phyloP scores from a whole-genome alignment of 2,113 vertebrate genomes.

The Cebidichthys violaceus region DNA sequence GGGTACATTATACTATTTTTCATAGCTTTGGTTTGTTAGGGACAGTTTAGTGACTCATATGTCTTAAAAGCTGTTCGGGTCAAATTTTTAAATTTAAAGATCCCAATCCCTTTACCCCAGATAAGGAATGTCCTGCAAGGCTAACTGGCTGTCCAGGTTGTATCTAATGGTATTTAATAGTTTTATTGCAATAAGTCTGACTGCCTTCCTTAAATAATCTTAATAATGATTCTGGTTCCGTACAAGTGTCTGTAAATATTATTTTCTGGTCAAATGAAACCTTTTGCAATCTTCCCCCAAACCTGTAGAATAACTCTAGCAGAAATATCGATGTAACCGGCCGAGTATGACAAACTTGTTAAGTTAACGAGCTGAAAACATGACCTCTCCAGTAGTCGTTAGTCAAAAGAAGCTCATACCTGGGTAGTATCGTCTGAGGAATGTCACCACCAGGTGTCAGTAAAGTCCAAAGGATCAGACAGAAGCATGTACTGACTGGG shows the following conservation, averaged over 20 bases:
- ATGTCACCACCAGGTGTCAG: constrained; percentile 64
- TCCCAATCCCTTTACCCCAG: not conserved
- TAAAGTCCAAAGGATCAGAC: constrained; percentile 10
- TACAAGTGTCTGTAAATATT: not conserved
- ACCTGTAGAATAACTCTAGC: not conserved
- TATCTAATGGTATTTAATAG: not conserved
- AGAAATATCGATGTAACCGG: not conserved
- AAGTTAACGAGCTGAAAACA: not conserved
- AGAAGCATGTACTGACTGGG: too few relatives aligned
- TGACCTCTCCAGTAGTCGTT: not conserved
- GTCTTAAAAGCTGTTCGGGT: not conserved
- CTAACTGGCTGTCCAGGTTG: not conserved
- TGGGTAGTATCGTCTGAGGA: not conserved
- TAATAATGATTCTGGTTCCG: not conserved
- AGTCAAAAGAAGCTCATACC: not conserved
- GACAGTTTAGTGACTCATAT: not conserved
- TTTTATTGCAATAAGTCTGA: not conserved
- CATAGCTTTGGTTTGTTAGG: not conserved
- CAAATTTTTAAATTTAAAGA: too few relatives aligned
- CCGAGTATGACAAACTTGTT: not conserved
- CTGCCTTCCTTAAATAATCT: not conserved
- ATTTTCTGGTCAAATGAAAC: not conserved
- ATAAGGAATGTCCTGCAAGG: too few relatives aligned
- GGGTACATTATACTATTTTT: not conserved
- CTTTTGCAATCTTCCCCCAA: not conserved